These are phyloP conservation scores for Anguilla megastoma DNA, from an alignment of 2,797 vertebrate genomes.

Conservation along the genomic window DNA sequence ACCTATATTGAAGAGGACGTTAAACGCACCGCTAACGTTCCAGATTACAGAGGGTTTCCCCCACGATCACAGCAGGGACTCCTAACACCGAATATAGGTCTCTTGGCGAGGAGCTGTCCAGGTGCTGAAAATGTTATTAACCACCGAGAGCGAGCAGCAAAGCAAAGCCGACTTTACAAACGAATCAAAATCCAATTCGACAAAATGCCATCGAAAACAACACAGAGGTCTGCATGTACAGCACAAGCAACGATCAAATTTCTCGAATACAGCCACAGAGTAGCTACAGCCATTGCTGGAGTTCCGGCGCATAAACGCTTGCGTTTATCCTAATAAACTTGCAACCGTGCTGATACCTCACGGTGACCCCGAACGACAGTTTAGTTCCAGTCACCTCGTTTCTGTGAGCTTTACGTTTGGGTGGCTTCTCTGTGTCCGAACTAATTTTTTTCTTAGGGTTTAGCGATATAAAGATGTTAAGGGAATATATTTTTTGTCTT, in stretches of 20 bases:
- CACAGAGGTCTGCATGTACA: not conserved
- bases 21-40: constrained; percentile 39
- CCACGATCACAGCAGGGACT: constrained; percentile 66
- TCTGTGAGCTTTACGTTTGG: constrained; percentile 31
- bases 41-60: constrained; percentile 65
- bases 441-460: constrained; percentile 36
- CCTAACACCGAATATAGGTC: constrained; percentile 59
- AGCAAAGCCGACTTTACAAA: not conserved
- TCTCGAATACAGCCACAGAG: constrained; percentile 39
- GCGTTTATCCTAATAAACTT: constrained; percentile 62
- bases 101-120: constrained; percentile 69
- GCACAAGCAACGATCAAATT: constrained; percentile 37
- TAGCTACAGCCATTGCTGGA: constrained; percentile 49
- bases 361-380: constrained; percentile 59
- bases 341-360: constrained; percentile 62
- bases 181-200: not conserved
- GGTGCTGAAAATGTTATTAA: constrained; percentile 65
- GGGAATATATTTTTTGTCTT: constrained; percentile 37
- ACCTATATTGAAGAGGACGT: constrained; percentile 46
- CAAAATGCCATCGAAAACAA: constrained; percentile 19
- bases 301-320: constrained; percentile 61
- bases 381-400: constrained; percentile 39
- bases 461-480: constrained; percentile 33
- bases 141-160: constrained; percentile 11
- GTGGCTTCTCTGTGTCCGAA: constrained; percentile 26